phyloP scores from a whole-genome alignment of 2,113 vertebrate genomes.

The Eira barbara region DNA sequence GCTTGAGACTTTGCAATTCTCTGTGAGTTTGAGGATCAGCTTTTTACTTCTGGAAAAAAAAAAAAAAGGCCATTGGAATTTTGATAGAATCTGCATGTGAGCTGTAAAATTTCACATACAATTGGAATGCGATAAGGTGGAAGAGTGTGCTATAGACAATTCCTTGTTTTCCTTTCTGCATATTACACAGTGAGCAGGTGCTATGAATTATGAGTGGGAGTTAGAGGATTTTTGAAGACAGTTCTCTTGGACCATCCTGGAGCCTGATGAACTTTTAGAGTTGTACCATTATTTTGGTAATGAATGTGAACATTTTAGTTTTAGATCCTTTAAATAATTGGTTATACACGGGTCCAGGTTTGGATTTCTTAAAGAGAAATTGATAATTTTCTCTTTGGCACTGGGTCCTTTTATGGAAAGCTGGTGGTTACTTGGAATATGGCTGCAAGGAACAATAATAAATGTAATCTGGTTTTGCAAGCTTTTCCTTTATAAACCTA shows the following conservation, averaged over 20 bases:
- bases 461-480: neutral
- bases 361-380: constrained; percentile 6
- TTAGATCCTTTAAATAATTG: constrained; percentile 16
- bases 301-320: neutral
- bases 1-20: neutral
- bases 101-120: neutral
- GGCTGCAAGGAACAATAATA: neutral
- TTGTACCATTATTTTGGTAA: neutral
- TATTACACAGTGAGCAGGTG: neutral
- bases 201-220: neutral
- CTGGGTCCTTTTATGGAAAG: neutral
- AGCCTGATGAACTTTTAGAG: neutral
- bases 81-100: neutral
- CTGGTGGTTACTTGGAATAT: neutral
- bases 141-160: neutral
- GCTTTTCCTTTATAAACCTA: constrained; percentile 17
- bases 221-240: neutral
- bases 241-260: neutral
- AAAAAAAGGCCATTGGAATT: neutral
- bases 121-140: neutral
- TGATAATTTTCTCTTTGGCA: neutral
- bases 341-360: neutral
- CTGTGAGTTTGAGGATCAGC: neutral
- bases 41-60: neutral
- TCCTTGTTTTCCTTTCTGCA: neutral